Conservation (phyloP, 2,797 vertebrate species). For the Rhadinocentrus ornatus region DNA sequence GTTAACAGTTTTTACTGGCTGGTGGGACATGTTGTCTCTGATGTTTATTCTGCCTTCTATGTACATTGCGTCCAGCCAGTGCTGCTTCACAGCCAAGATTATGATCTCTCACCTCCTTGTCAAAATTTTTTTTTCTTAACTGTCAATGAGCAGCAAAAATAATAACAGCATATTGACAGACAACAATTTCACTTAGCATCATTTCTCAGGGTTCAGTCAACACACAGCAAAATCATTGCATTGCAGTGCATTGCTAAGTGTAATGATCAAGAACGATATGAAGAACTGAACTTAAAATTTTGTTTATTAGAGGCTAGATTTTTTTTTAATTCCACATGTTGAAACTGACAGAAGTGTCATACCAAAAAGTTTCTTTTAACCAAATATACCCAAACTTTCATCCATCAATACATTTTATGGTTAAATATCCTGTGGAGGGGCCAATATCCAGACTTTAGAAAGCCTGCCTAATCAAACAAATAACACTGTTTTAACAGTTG, state of each 20-base stretch:
- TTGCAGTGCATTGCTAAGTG: slow-evolving; percentile 14
- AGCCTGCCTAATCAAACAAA: slow-evolving; percentile 52
- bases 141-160: slow-evolving; percentile 45
- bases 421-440: slow-evolving; percentile 11
- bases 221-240: slow-evolving; percentile 29
- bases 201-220: slow-evolving; percentile 35
- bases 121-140: slow-evolving; percentile 53
- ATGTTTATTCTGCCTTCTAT: slow-evolving; percentile 65
- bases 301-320: not conserved
- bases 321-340: slow-evolving; percentile 7
- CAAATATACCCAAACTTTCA: slow-evolving; percentile 6
- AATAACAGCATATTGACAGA: slow-evolving; percentile 33
- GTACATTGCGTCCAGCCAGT: slow-evolving; percentile 59
- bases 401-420: slow-evolving; percentile 15
- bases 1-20: slow-evolving; percentile 56
- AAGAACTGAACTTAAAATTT: slow-evolving; percentile 24
- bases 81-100: slow-evolving; percentile 60
- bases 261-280: slow-evolving; percentile 10
- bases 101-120: slow-evolving; percentile 61
- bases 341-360: not conserved
- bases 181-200: slow-evolving; percentile 15
- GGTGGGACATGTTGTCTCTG: slow-evolving; percentile 56
- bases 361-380: not conserved
- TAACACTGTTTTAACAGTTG: slow-evolving; percentile 46
- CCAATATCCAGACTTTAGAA: slow-evolving; percentile 29